Evolutionary conservation across 2,797 vertebrate genomes (phyloP), one percentile per base, ranked within the genome.

Genomic region (Florisuga fusca): DNA sequence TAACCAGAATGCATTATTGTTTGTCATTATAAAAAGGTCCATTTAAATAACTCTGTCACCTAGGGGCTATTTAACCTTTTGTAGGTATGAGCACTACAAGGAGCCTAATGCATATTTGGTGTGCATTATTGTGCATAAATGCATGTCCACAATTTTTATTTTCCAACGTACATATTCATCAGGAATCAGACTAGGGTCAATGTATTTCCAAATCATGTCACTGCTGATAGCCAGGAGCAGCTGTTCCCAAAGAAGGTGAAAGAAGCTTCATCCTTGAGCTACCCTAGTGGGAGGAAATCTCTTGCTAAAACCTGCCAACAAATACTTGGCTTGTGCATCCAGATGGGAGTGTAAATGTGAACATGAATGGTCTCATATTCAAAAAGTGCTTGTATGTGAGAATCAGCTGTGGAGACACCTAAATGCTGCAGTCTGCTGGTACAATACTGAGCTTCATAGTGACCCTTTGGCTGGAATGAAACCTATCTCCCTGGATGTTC

Each of bases 11-110:
- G 34, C 67, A 76, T 89, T 95, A 73, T 86, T 94, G 84, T 95
- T 95, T 96, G 92, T 87, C 58, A 41, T 96, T 91, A 84, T 94
- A 54, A 88, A 94, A 94, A 96, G 90, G 76, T 85, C 88, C 90
- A 68, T 92, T 92, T 94, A 71, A 95, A 91, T 69, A 68, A 36
- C 53, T 33, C 5, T 76, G 83, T 84, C 89, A 90, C 87, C 51
- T 12, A 83, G 34, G 34, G 79, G 66, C 94, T 93, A 7, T 88
- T 96, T 97, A 97, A 95, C 95, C 92, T 94, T 96, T 93, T 94
- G 93, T 95, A 93, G 95, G 91, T 82, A 68, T 54, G 81, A 90
- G 63, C 80, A 53, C 82, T 95, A 87, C 88, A 75, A 77, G 90
- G 31, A 90, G 36, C 90, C 68, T 93, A 57, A 77, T 54, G 29